Percentiles rank a stretch among this genome's conserved stretches.
phyloP scores from a whole-genome alignment of 2,797 vertebrate species.

The Harpagifer antarcticus region DNA sequence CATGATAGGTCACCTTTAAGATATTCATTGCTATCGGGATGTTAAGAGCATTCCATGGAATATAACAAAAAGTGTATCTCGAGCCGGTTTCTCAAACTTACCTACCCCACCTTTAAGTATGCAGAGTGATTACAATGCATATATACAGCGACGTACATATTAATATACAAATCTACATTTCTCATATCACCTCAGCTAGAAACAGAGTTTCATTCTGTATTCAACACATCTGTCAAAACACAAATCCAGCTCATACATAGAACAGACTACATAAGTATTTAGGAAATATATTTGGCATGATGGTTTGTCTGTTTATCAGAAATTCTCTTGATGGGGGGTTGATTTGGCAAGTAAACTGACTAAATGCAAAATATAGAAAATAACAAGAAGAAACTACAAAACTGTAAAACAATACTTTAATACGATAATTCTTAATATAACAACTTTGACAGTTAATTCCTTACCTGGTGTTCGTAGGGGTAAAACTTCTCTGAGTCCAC shows the following conservation, averaged over 20 bases:
- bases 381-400: too few relatives aligned
- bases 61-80: too few relatives aligned
- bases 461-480: constrained; percentile 80
- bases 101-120: neutral
- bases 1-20: too few relatives aligned
- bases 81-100: too few relatives aligned
- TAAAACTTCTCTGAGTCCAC: constrained; percentile 82
- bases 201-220: neutral
- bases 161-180: too few relatives aligned
- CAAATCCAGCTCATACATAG: neutral
- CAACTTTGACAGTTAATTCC: neutral
- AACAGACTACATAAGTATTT: neutral
- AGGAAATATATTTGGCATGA: neutral
- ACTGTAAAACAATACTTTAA: neutral
- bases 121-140: neutral
- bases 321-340: too few relatives aligned
- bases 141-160: neutral
- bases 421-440: neutral
- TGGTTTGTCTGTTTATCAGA: neutral
- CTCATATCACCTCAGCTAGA: neutral
- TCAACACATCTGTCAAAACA: neutral
- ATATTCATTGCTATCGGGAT: too few relatives aligned
- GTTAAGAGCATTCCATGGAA: too few relatives aligned
- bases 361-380: neutral
- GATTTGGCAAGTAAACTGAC: too few relatives aligned